These are phyloP conservation scores for Ceuthmochares aereus DNA, from an alignment of 2,113 vertebrate species.

Conservation along the genomic window DNA sequence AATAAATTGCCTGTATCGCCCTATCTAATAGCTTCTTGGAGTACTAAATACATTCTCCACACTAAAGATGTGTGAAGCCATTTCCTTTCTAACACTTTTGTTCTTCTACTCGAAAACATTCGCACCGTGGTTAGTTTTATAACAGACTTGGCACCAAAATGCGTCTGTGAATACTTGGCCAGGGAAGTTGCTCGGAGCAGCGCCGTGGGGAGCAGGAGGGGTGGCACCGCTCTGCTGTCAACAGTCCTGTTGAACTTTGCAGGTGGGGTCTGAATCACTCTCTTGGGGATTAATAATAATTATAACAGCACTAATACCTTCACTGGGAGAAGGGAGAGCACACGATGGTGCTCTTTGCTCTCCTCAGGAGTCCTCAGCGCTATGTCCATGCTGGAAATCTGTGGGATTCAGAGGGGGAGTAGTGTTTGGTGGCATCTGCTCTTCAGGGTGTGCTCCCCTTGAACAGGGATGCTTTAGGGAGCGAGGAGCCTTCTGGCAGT, in stretches of 20 bases:
- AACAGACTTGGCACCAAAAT: background rate
- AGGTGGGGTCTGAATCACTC: background rate
- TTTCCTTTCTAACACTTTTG: background rate
- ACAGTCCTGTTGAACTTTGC: background rate
- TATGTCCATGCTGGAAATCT: background rate
- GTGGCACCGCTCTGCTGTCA: background rate
- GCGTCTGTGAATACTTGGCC: background rate
- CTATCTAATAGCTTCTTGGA: conserved; percentile 23
- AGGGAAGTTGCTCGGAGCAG: background rate
- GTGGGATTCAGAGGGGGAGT: background rate
- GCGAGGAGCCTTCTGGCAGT: accelerated
- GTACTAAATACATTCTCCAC: conserved; percentile 10
- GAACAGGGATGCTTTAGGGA: background rate
- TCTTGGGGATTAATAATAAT: background rate
- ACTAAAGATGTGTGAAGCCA: background rate
- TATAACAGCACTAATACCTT: background rate
- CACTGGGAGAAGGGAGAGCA: background rate
- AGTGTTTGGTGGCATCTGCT: background rate
- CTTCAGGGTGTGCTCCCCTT: accelerated
- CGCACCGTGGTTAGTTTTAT: background rate
- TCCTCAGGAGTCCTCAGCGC: background rate
- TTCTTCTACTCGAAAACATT: background rate
- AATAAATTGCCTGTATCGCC: conserved; percentile 41
- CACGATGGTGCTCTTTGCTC: accelerated
- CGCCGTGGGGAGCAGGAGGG: accelerated